Base-by-base conservation (phyloP, 2,888 invertebrate species). In the Drosophila kanekoi region DNA sequence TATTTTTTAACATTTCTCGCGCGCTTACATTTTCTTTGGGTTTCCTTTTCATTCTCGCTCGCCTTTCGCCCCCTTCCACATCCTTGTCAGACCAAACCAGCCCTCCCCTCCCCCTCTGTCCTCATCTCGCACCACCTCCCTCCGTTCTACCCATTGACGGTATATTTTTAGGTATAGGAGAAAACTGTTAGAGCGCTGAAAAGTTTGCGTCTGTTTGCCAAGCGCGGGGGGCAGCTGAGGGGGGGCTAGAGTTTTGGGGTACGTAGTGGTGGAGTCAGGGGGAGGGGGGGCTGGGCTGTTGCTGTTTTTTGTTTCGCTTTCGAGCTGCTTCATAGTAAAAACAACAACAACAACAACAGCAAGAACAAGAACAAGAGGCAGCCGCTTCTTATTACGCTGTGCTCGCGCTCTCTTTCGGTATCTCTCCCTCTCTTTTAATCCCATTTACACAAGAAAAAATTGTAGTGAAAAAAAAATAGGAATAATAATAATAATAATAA, bases 1-100 rank as follows among this genome's bases (percentile, higher is more conserved):
- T 83, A 87, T 86, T 83, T 80, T 87, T 83, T 85, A 89, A 72
- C 87, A 84, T 88, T 87, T 87, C 79, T 83, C 84, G 81, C 75
- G 73, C 71, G 85, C 71, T 69, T 73, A 77, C 76, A 73, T 84
- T 84, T 87, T 87, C 83, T 77, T 84, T 78, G 68, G 66, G 74
- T 64, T 70, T 81, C 66, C 59, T 78, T 81, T 70, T 62, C 59
- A 56, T 61, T 43, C 48, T 52, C 44, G 13, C 47, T 56, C 61
- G 79, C 56, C 67, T 65, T 56, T 62, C 61, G 28, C 11, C 44
- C 51, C 60, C 18, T 44, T 20, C 37, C 41, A 18, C 41, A 20
- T 49, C 60, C 8, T 4, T 14, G 14, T 9, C 23, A 6, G 1
- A 13, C 5, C 20, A 2, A 28, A n/a, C n/a, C n/a, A n/a, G n/a